Evolutionary conservation across 2,113 vertebrate species (phyloP), one percentile per base, ranked within the genome.

Genomic region (Triplophysa rosa): DNA sequence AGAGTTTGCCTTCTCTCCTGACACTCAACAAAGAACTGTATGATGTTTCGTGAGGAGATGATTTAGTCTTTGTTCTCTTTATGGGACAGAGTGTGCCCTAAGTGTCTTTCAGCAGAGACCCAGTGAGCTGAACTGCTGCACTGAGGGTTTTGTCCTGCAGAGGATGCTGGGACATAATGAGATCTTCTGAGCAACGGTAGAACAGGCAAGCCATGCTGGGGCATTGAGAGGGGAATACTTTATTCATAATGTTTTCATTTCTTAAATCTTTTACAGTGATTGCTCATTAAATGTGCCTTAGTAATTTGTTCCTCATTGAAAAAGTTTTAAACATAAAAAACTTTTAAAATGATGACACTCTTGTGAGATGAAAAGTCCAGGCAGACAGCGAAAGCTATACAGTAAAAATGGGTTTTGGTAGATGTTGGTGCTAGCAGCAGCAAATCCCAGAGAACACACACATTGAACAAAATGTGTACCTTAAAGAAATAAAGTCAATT

Each of bases 151-250:
- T 68, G 33, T 68, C 54, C 37, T 78, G 77, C 67, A 70, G 58
- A 63, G 67, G 77, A 79, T 68, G 76, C 72, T 75, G 58, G 66
- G 72, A 81, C 72, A 82, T 82, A 70, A 82, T 45, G 42, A 69
- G 80, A 77, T 77, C 76, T 63, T 47, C 52, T 54, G 66, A 8
- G 24, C 58, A 54, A 47, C 24, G 21, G 49, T 16, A 59, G 69
- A 73, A 23, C 37, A 19, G 2, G 33, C 9, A 5, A 45, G 37
- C 56, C 1, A 26, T 33, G 56, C 69, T 40, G 29, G 52, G 49
- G 21, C 21, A 33, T 62, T 73, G 58, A 16, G 16, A 74, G 61
- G 58, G 71, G 23, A 74, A 63, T 62, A 47, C 58, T 62, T 26
- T 16, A 47, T 8, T 24, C 19, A 42, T 61, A 73, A 42, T 59